These are phyloP conservation scores for Salpingus planirostris DNA, from an alignment of 2,888 invertebrate genomes.

Conservation along the genomic window DNA sequence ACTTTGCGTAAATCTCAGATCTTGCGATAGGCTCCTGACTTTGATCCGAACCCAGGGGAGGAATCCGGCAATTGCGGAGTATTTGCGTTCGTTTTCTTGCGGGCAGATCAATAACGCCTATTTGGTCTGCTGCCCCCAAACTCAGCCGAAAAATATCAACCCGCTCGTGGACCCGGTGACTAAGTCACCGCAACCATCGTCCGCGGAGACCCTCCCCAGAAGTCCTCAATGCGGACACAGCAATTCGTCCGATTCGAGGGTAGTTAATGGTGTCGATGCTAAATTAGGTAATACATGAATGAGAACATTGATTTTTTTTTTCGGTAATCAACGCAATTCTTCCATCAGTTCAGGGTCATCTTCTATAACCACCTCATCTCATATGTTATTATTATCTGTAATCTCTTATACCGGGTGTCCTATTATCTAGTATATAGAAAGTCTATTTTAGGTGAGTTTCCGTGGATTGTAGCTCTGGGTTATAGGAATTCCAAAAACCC, in stretches of 20 bases:
- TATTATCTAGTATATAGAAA: too few relatives aligned
- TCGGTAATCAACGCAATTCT: too few relatives aligned
- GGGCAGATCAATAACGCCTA: slow-evolving; percentile 57
- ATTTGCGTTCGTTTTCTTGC: slow-evolving; percentile 58
- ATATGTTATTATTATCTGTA: too few relatives aligned
- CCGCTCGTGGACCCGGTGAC: slow-evolving; percentile 1
- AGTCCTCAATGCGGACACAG: slow-evolving; percentile 55
- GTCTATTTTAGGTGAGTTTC: slow-evolving; percentile 65
- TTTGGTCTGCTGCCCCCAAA: slow-evolving; percentile 52
- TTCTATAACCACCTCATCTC: too few relatives aligned
- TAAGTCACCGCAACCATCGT: slow-evolving; percentile 15
- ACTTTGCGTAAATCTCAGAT: slow-evolving; percentile 45
- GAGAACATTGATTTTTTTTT: slow-evolving; percentile 6
- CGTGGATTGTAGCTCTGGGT: slow-evolving; percentile 70
- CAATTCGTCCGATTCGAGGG: slow-evolving; percentile 47
- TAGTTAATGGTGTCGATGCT: slow-evolving; percentile 66
- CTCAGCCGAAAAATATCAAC: slow-evolving; percentile 2
- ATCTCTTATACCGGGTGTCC: too few relatives aligned
- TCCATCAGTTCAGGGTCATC: too few relatives aligned
- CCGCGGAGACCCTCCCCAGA: too few relatives aligned
- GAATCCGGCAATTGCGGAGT: slow-evolving; percentile 42
- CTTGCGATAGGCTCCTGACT: slow-evolving; percentile 45
- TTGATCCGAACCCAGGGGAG: slow-evolving; percentile 42
- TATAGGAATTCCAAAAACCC: slow-evolving; percentile 46
- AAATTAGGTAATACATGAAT: slow-evolving; percentile 45